These are phyloP conservation scores for Centroberyx gerrardi DNA, from an alignment of 2,797 vertebrate genomes.

Conservation along the genomic window DNA sequence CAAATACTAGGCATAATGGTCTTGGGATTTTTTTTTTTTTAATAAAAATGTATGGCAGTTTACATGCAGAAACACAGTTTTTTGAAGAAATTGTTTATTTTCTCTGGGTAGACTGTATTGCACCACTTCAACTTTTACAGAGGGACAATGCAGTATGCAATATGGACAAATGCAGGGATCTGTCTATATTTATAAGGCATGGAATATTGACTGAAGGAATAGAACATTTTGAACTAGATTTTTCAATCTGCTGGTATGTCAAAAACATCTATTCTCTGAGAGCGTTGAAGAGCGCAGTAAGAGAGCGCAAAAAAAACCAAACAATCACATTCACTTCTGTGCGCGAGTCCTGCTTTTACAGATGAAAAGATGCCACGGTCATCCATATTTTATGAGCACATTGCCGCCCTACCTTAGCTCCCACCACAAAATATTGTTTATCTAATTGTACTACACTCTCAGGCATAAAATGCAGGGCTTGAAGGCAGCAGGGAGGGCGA, in stretches of 20 bases:
- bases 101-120: background rate
- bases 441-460: conserved; percentile 18
- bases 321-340: conserved; percentile 17
- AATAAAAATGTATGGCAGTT: too few species aligned
- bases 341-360: conserved; percentile 29
- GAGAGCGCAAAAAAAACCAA: background rate
- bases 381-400: conserved; percentile 39
- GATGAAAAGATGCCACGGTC: conserved; percentile 7
- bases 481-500: background rate
- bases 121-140: background rate
- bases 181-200: conserved; percentile 24
- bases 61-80: too few species aligned
- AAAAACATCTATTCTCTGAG: background rate
- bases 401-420: background rate
- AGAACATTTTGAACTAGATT: background rate
- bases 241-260: conserved; percentile 21
- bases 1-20: too few species aligned
- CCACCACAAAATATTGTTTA: conserved; percentile 19
- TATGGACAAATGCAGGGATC: too few species aligned
- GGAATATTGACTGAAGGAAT: conserved; percentile 7
- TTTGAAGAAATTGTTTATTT: background rate
- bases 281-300: background rate
- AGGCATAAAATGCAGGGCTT: background rate
- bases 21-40: too few species aligned
- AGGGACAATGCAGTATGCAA: too few species aligned